Conservation (phyloP, 1,140 invertebrate species). For the Ceratoteleas bidentatus region DNA sequence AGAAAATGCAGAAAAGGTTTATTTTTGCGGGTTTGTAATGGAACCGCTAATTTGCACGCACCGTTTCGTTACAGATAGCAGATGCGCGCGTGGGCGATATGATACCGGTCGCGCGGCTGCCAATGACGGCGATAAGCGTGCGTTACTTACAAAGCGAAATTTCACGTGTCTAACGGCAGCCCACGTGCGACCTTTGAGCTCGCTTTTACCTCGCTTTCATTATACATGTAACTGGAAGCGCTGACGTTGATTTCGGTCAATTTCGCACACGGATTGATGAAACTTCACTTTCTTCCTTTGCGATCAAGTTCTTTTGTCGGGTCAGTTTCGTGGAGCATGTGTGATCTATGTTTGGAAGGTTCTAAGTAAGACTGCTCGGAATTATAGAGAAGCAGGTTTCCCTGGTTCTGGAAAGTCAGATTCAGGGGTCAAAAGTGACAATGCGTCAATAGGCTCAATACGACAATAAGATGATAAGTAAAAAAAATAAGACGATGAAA, state of each 20-base stretch:
- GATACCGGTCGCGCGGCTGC: slow-evolving; percentile 12
- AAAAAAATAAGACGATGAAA: not conserved
- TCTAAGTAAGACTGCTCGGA: no score
- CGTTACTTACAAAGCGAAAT: slow-evolving; percentile 7
- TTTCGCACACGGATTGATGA: slow-evolving; percentile 8
- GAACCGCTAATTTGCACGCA: not conserved
- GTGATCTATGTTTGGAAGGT: no score
- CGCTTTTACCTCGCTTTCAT: slow-evolving; percentile 35
- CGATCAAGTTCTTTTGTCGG: not conserved
- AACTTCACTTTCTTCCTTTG: slow-evolving; percentile 2
- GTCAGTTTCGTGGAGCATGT: no score
- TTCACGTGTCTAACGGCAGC: slow-evolving; percentile 24
- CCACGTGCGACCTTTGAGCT: slow-evolving; percentile 47
- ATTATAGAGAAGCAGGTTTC: no score
- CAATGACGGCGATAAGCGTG: slow-evolving; percentile 7
- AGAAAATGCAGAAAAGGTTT: not conserved
- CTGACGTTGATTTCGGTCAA: slow-evolving; percentile 19
- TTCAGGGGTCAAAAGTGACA: not conserved
- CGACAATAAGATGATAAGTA: not conserved
- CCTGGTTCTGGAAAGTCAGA: no score
- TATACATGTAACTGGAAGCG: slow-evolving; percentile 20
- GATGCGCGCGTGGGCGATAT: slow-evolving; percentile 18
- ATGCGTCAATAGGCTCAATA: no score
- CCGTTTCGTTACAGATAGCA: slow-evolving; percentile 1
- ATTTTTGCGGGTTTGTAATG: slow-evolving; percentile 18